Evolutionary conservation across 2,113 vertebrate genomes (phyloP).

Genomic region (Formicarius rufipectus): DNA sequence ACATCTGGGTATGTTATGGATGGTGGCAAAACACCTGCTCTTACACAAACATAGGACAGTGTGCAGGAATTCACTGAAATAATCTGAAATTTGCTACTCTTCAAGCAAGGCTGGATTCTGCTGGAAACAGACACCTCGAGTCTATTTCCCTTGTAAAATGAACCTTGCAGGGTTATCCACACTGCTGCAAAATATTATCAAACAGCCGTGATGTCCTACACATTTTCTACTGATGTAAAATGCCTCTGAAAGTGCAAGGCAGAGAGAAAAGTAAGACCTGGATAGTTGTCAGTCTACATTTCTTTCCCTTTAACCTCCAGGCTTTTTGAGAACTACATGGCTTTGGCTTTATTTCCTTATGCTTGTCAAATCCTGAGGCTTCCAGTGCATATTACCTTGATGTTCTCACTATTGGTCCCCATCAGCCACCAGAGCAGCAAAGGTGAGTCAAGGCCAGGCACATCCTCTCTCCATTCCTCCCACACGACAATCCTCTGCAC

Average conservation of each 20-base stretch:
- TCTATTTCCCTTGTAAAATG: background rate
- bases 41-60: background rate
- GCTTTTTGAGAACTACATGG: background rate
- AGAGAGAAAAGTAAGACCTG: background rate
- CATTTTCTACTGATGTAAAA: background rate
- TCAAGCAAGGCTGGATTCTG: background rate
- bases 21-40: background rate
- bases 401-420: accelerated
- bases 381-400: background rate
- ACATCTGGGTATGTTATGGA: accelerated
- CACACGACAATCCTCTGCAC: background rate
- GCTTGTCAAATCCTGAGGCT: background rate
- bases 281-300: background rate
- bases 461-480: background rate
- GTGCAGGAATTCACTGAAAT: background rate
- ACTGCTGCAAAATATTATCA: background rate
- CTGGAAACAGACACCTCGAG: background rate
- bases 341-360: background rate
- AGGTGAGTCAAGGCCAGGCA: background rate
- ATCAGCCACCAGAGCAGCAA: background rate
- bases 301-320: background rate
- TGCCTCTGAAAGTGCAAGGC: background rate
- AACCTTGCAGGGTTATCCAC: background rate
- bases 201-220: background rate
- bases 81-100: background rate